Evolutionary conservation across 2,797 vertebrate species (phyloP), one percentile per base, ranked within the genome.

Genomic region (Tamandua tetradactyla): DNA sequence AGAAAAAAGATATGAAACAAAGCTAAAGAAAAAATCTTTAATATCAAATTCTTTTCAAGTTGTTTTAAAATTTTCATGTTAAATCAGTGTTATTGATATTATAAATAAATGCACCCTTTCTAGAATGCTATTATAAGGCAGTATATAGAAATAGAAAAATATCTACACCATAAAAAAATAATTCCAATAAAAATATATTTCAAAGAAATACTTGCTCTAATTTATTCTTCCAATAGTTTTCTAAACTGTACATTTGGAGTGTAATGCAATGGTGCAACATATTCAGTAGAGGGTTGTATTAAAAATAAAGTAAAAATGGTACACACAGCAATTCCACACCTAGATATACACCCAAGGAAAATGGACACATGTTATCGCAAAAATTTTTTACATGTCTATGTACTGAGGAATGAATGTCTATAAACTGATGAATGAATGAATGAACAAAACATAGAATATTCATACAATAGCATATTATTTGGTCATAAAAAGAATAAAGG

Each of bases 181-280:
- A 66, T 83, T 75, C 30, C 57, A 68, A 22, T 25, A 59, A 40
- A 88, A 94, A 68, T 86, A 5, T 66, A 62, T 85, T 94, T 95
- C 49, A 94, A 59, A 72, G 32, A 74, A 78, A 62, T 47, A 55
- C 15, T 87, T 30, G 7, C 37, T 80, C 5, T 78, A 52, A 37
- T 76, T 22, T 35, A 86, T 91, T 87, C 23, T 81, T 40, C 7
- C 3, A 69, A 8, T 68, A 2, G 14, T 42, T 80, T 72, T 75
- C 44, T 62, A 76, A 76, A 32, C 49, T 37, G 13, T n/a, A n/a
- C n/a, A n/a, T n/a, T n/a, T n/a, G n/a, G n/a, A n/a, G n/a, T n/a
- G n/a, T n/a, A n/a, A n/a, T n/a, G n/a, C 8, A 68, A 22, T 86
- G 25, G 32, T 84, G 5, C 71, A 71, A 76, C 17, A 42, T 15